phyloP scores from a whole-genome alignment of 1,140 invertebrate species.

The Formica selysi region DNA sequence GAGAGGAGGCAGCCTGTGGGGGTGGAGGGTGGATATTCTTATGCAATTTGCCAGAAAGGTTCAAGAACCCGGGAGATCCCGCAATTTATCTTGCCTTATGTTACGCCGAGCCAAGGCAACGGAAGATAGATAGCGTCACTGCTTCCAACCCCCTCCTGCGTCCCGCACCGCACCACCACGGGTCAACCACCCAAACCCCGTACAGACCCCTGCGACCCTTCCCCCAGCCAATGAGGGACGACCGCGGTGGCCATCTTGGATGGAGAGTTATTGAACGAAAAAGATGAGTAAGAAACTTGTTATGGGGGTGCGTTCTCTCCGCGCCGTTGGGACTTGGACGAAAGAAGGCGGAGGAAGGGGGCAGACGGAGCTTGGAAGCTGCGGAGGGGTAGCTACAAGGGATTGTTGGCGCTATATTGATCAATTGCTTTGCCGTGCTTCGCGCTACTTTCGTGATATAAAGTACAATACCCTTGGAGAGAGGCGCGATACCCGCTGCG shows the following conservation, averaged over 20 bases:
- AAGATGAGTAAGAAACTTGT: constrained; percentile 87
- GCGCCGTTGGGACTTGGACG: constrained; percentile 74
- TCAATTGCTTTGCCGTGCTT: constrained; percentile 86
- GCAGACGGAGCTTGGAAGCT: constrained; percentile 71
- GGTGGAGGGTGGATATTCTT: constrained; percentile 86
- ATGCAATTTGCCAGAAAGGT: constrained; percentile 88
- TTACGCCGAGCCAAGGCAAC: constrained; percentile 87
- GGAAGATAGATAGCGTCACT: constrained; percentile 87
- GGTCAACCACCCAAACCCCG: constrained; percentile 77
- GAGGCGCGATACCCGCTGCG: constrained; percentile 79
- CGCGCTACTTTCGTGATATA: constrained; percentile 85
- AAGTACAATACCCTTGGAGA: constrained; percentile 79
- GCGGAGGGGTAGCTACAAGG: constrained; percentile 75
- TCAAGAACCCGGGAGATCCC: constrained; percentile 87
- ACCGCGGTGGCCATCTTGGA: constrained; percentile 87
- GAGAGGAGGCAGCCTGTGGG: constrained; percentile 70
- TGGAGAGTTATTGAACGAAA: constrained; percentile 87
- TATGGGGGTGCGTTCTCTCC: constrained; percentile 86
- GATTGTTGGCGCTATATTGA: constrained; percentile 86
- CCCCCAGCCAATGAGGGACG: constrained; percentile 87
- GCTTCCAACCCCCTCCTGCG: constrained; percentile 81
- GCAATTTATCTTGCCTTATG: constrained; percentile 88
- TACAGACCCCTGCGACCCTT: constrained; percentile 83
- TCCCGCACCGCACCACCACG: constrained; percentile 67
- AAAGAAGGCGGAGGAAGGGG: constrained; percentile 52